These are phyloP conservation scores for Mionectes macconnelli DNA, from an alignment of 2,113 vertebrate genomes.

Conservation along the genomic window DNA sequence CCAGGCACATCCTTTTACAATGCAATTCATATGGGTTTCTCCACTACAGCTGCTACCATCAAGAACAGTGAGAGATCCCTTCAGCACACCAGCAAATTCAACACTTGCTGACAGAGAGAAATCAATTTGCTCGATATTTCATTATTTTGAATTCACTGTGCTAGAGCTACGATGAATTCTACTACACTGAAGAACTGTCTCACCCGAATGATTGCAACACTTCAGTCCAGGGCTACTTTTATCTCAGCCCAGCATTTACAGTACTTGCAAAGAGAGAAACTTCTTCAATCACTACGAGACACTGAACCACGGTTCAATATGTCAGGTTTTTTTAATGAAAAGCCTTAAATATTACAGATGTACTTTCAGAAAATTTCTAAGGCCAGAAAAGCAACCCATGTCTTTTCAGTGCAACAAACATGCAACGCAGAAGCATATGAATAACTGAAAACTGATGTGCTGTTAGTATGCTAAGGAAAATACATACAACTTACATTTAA, in stretches of 20 bases:
- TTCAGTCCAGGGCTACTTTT: neutral
- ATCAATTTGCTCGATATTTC: neutral
- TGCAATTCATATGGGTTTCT: neutral
- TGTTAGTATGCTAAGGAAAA: neutral
- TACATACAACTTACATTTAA: neutral
- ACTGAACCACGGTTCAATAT: neutral
- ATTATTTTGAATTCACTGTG: neutral
- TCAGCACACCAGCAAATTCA: neutral
- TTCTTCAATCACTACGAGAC: neutral
- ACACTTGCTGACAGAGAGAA: neutral
- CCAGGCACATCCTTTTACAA: neutral
- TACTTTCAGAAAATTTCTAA: neutral
- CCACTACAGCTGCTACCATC: neutral
- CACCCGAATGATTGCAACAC: neutral
- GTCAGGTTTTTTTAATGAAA: neutral
- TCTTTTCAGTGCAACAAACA: neutral
- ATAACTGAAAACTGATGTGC: neutral
- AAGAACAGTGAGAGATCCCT: neutral
- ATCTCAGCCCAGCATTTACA: neutral
- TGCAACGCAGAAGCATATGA: neutral
- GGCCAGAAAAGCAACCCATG: neutral
- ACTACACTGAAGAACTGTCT: neutral
- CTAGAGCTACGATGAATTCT: neutral
- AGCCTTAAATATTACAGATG: neutral
- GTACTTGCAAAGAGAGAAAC: neutral